Base-by-base conservation (phyloP, 2,888 invertebrate species). In the Sarcophaga carnaria region DNA sequence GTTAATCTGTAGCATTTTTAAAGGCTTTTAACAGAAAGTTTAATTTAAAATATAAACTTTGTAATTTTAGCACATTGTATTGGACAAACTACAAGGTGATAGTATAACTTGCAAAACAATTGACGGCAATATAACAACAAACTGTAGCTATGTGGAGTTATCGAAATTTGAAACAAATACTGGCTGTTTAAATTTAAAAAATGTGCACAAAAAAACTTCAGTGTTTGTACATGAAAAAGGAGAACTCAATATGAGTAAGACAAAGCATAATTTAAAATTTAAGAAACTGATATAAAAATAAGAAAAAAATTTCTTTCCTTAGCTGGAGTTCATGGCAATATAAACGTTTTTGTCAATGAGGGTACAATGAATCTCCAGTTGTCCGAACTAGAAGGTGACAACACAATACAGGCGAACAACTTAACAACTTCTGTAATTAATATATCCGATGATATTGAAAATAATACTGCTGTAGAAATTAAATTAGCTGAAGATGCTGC, bases 261-360 rank as follows among this genome's bases (percentile, higher is more conserved):
- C 4, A 14, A 63, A 11, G 5, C 37, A 54, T 54, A 12, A 54
- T 17, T 54, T 45, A 47, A 8, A 10, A 64, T 47, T 54, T 37
- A 25, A 45, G 5, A 71, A 60, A 67, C 59, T 67, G 6, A 17
- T 67, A 27, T 66, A 17, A 76, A 47, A 25, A 11, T 79, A 62
- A 60, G 20, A n/a, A 59, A 37, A 27, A 37, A 14, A 54, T 54
- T 17, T 12, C 12, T 17, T 14, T 60, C 64, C 87, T 4, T 66
- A 93, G 93, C 90, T 90, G 93, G 93, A 2, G 91, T 93, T 4
- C 92, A 93, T 88, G 93, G 93, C 0, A 93, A 91, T 76, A 87
- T 93, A 1, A 90, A 90, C 45, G 90, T 93, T 11, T 87, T 89
- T 11, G 88, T 90, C 45, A 93, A 93, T 45, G 92, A 91, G 2